These are phyloP conservation scores for Opisthograptis luteolata DNA, from an alignment of 2,888 invertebrate genomes.

Conservation along the genomic window DNA sequence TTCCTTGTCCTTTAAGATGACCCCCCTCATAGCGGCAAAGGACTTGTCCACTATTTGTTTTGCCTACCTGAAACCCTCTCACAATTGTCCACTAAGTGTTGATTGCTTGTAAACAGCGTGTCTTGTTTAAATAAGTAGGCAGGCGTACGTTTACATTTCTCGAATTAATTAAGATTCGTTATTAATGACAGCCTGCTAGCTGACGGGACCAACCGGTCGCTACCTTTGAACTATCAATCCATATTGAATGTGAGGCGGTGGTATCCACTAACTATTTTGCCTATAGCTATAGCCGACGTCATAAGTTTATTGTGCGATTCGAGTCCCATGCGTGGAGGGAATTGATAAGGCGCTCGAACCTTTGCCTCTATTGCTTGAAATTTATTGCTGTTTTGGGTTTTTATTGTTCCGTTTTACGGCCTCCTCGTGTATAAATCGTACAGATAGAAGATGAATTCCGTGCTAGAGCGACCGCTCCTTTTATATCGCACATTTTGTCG, in stretches of 20 bases:
- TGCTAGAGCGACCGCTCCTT: constrained; percentile 74
- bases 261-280: constrained; percentile 10
- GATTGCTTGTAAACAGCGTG: constrained; percentile 79
- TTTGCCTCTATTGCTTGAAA: constrained; percentile 84
- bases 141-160: constrained; percentile 22
- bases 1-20: constrained; percentile 76
- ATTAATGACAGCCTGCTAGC: constrained; percentile 17
- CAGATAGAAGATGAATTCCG: constrained; percentile 83
- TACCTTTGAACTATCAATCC: constrained; percentile 15
- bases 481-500: constrained; percentile 65
- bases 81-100: constrained; percentile 80
- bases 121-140: constrained; percentile 58
- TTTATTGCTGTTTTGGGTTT: constrained; percentile 86
- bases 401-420: constrained; percentile 85
- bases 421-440: constrained; percentile 82
- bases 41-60: constrained; percentile 78
- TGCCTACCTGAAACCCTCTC: constrained; percentile 76
- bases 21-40: constrained; percentile 63
- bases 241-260: constrained; percentile 9
- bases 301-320: constrained; percentile 80
- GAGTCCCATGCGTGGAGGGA: constrained; percentile 76
- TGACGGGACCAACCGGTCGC: constrained; percentile 2
- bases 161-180: constrained; percentile 21
- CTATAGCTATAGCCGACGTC: constrained; percentile 60
- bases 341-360: constrained; percentile 84